Percentiles rank a stretch among this genome's conserved stretches.
phyloP scores from a whole-genome alignment of 37 sponge, comb jelly and placozoan genomes.

The Bolinopsis microptera region DNA sequence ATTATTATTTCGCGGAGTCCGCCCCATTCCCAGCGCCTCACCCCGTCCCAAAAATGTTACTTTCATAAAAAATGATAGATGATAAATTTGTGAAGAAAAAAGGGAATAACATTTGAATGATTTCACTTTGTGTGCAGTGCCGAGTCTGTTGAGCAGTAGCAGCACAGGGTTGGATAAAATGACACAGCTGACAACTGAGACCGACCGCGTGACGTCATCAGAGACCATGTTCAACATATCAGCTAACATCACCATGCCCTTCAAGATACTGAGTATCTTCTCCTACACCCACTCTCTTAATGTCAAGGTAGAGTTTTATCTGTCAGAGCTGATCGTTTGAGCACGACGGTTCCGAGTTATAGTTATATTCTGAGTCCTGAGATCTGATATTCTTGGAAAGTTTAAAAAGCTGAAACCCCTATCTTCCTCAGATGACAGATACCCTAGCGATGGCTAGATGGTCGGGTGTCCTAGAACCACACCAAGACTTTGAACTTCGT shows the following conservation, averaged over 20 bases:
- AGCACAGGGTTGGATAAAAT: conserved; percentile 15
- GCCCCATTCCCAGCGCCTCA: too few relatives aligned
- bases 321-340: not conserved
- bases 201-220: not conserved
- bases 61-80: too few relatives aligned
- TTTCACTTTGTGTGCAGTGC: not conserved
- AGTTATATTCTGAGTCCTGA: not conserved
- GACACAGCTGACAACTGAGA: conserved; percentile 42
- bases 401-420: too few relatives aligned
- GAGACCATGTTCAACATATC: not conserved
- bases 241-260: conserved; percentile 81
- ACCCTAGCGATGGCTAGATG: conserved; percentile 86
- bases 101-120: too few relatives aligned
- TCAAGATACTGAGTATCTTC: conserved; percentile 81
- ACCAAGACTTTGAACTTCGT: conserved; percentile 80
- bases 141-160: not conserved
- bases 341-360: not conserved
- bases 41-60: too few relatives aligned
- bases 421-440: conserved; percentile 88
- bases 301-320: conserved; percentile 74
- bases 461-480: conserved; percentile 23
- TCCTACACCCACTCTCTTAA: conserved; percentile 87
- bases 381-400: too few relatives aligned
- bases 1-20: too few relatives aligned
- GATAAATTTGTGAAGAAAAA: too few relatives aligned